Evolutionary conservation across 2,888 invertebrate species (phyloP), one percentile per base, ranked within the genome.

Genomic region (Aspidiotus destructor): DNA sequence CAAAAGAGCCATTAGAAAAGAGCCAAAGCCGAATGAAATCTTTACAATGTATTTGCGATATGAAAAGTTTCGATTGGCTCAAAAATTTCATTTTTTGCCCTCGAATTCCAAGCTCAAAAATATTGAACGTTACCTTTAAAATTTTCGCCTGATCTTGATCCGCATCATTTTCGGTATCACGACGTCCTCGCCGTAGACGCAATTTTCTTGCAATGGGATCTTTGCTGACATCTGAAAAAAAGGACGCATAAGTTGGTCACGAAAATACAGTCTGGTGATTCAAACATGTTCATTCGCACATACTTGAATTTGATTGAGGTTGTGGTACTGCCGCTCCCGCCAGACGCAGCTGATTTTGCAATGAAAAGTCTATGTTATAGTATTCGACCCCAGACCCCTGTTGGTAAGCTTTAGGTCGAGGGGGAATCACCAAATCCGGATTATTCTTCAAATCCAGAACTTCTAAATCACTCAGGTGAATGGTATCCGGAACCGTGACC

Each of bases 341-440:
- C 72, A 94, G 78, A 72, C 92, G 83, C 68, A 99, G 79, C 78
- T 99, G 99, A 74, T 94, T 89, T 81, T 94, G 93, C 71, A 99
- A 81, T 0, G 97, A 96, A 81, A 99, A 99, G 80, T 99, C 99
- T 70, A 99, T 96, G 76, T 99, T 99, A 78, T 99, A 99, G 79
- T 90, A 99, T 76, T 92, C 91, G 62, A 92, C 79, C 0, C 92
- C 92, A 54, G 89, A 82, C 2, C 90, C 72, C 54, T 71, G 88
- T 71, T 86, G 82, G 73, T 87, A 80, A 77, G 92, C 87, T 15
- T 85, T 86, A 0, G 98, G 98, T 78, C 97, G 97, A 5, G 93
- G 93, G 0, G 99, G 99, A 94, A 99, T 96, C 71, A 96, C 87
- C 72, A 99, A 81, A 74, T 96, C 95, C 0, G 90, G 91, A 82